phyloP scores from a whole-genome alignment of 2,113 vertebrate genomes.

The Sinocyclocheilus anophthalmus region DNA sequence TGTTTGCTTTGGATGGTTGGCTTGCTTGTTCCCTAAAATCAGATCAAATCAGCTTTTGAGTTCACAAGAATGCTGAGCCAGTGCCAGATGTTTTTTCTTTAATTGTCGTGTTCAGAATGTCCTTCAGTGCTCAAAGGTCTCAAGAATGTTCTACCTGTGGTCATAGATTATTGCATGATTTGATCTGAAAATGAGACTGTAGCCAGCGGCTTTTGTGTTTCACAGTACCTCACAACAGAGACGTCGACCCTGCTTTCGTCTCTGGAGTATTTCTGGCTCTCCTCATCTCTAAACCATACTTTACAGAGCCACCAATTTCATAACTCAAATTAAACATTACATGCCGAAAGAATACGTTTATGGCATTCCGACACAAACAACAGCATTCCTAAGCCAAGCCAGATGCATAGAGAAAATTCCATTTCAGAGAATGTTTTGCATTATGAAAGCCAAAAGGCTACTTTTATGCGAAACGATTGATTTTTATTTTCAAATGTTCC shows the following conservation, averaged over 20 bases:
- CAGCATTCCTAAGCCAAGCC: constrained; percentile 42
- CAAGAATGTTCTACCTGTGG: neutral
- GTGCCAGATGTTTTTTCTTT: neutral
- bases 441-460: constrained; percentile 21
- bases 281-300: constrained; percentile 47
- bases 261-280: constrained; percentile 50
- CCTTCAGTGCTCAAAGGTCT: neutral
- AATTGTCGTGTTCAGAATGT: neutral
- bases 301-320: constrained; percentile 51
- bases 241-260: constrained; percentile 3
- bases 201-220: constrained; percentile 26
- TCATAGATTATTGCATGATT: constrained; percentile 7
- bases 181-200: constrained; percentile 34
- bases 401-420: constrained; percentile 18
- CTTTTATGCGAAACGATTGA: neutral
- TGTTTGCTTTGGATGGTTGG: neutral
- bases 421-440: constrained; percentile 21
- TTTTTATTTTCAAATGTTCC: neutral
- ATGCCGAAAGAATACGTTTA: constrained; percentile 38
- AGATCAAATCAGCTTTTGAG: neutral
- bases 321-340: constrained; percentile 48
- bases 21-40: constrained; percentile 21
- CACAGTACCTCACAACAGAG: constrained; percentile 29
- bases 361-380: constrained; percentile 38
- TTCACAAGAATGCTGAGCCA: neutral